Evolutionary conservation across 2,797 vertebrate genomes (phyloP).

Genomic region (Mallotus villosus): DNA sequence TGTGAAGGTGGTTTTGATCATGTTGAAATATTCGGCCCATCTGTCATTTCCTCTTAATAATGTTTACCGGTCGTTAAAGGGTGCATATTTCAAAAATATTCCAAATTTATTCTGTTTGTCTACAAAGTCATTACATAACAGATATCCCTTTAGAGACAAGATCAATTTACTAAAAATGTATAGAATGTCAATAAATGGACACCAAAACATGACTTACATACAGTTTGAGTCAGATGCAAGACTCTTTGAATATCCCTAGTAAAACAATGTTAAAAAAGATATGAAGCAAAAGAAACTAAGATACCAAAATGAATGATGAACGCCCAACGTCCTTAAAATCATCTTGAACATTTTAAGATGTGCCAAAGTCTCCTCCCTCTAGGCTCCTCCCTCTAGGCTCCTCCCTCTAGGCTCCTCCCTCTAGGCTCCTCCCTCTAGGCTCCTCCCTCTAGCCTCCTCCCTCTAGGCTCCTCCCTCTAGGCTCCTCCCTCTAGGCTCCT

Average conservation of each 20-base stretch:
- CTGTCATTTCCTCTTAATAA: no score
- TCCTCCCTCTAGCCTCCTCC: no score
- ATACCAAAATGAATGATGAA: background rate
- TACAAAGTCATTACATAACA: slow-evolving; percentile 2
- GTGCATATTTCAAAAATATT: slow-evolving; percentile 2
- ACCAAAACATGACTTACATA: background rate
- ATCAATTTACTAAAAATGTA: background rate
- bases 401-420: no score
- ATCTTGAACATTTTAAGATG: background rate
- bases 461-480: no score
- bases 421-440: no score
- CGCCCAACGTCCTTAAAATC: background rate
- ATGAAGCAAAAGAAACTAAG: background rate
- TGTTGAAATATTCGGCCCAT: no score
- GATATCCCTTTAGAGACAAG: background rate
- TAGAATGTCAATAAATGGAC: background rate
- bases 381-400: no score
- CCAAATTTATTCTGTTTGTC: background rate
- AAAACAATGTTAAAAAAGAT: background rate
- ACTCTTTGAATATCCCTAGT: background rate
- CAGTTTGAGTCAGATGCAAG: background rate
- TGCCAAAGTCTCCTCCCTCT: background rate
- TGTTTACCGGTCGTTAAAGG: no score
- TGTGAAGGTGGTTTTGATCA: no score
- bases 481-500: no score